Conservation (phyloP, 2,888 invertebrate species). For the Scaptomyza polygonia region DNA sequence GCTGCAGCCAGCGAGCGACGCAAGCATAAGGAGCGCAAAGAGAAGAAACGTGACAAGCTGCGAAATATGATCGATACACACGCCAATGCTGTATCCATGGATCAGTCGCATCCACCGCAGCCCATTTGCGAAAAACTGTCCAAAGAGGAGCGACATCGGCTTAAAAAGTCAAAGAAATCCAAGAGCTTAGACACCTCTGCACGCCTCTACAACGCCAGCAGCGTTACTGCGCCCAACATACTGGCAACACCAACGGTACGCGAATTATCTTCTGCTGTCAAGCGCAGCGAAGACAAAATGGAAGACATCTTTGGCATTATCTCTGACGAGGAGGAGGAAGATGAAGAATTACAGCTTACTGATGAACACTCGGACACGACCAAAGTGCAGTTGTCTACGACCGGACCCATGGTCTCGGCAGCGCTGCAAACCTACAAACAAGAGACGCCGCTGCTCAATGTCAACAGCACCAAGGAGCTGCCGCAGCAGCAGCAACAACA, state of each 20-base stretch:
- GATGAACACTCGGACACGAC: conserved; percentile 60
- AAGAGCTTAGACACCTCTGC: conserved; percentile 76
- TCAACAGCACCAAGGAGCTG: conserved; percentile 44
- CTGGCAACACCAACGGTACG: conserved; percentile 5
- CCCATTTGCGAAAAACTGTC: conserved; percentile 70
- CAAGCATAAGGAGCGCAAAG: conserved; percentile 84
- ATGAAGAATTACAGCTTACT: conserved; percentile 84
- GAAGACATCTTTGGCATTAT: conserved; percentile 95
- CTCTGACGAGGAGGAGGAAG: conserved; percentile 90
- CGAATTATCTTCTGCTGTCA: conserved; percentile 55
- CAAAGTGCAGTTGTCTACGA: conserved; percentile 61
- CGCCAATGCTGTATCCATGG: conserved; percentile 55
- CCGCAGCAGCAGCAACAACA: conserved; percentile 52
- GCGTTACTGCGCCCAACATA: conserved; percentile 27
- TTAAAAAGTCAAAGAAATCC: conserved; percentile 86
- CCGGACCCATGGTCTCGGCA: conserved; percentile 83
- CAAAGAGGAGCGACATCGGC: conserved; percentile 84
- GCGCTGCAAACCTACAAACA: conserved; percentile 84
- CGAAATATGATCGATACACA: conserved; percentile 71
- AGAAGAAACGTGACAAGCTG: conserved; percentile 83
- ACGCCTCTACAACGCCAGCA: conserved; percentile 52
- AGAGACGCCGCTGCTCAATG: conserved; percentile 63
- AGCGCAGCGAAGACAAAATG: conserved; percentile 93
- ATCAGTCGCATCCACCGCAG: conserved; percentile 31
- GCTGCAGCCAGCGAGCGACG: conserved; percentile 75